phyloP scores from a whole-genome alignment of 53 echinoderm and acorn worm genomes.

The Astropecten irregularis region DNA sequence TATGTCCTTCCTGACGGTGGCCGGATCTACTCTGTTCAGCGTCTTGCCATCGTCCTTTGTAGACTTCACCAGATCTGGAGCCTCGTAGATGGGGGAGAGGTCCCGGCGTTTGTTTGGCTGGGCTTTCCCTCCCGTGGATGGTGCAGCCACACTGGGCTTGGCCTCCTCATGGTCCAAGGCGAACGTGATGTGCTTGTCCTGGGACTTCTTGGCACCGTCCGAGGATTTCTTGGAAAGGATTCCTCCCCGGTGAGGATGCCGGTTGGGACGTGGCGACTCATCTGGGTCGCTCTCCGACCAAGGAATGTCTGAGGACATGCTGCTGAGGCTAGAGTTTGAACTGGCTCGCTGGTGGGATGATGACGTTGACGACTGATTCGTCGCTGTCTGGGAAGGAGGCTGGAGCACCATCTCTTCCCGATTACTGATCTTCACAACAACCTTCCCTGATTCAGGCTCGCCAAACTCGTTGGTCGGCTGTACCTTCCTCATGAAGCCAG shows the following conservation, averaged over 20 bases:
- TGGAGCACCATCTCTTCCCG: slow-evolving; percentile 33
- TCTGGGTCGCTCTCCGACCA: slow-evolving; percentile 69
- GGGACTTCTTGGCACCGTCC: slow-evolving; percentile 57
- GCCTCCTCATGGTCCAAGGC: slow-evolving; percentile 59
- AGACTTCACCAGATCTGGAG: slow-evolving; percentile 58
- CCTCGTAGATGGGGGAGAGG: slow-evolving; percentile 74
- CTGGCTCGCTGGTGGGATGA: slow-evolving; percentile 39
- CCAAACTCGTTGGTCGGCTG: slow-evolving; percentile 47
- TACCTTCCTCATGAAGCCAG: slow-evolving; percentile 67
- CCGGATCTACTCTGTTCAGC: neutral
- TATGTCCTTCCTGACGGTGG: neutral
- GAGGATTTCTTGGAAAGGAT: slow-evolving; percentile 62
- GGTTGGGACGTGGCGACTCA: slow-evolving; percentile 24
- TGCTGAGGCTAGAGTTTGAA: slow-evolving; percentile 73
- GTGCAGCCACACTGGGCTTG: neutral
- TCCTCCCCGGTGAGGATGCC: slow-evolving; percentile 54
- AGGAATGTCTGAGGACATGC: slow-evolving; percentile 56
- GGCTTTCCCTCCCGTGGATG: neutral
- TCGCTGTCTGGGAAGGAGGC: neutral
- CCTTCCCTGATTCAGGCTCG: slow-evolving; percentile 31
- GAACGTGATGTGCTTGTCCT: slow-evolving; percentile 80
- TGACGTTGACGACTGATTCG: neutral
- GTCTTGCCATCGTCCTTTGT: slow-evolving; percentile 16
- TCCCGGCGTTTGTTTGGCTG: slow-evolving; percentile 47
- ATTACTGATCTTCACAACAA: slow-evolving; percentile 22